phyloP scores from a whole-genome alignment of 1,140 invertebrate genomes.

The Magallana gigas region DNA sequence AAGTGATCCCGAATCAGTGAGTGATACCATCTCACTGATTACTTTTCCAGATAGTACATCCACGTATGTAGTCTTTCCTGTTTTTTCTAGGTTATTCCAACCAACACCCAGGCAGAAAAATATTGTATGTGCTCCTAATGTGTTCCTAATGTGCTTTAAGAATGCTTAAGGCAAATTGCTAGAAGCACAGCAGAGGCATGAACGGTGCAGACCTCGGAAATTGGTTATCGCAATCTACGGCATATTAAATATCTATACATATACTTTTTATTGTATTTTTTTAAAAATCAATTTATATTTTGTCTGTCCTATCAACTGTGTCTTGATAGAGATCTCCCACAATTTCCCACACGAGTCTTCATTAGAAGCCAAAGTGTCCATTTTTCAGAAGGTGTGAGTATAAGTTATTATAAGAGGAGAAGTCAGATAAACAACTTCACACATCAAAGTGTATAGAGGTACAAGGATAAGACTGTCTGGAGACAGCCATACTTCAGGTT shows the following conservation, averaged over 20 bases:
- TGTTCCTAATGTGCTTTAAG: too few relatives aligned
- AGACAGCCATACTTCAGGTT: background rate
- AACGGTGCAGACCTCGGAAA: background rate
- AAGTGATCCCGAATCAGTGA: background rate
- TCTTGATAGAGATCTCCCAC: too few relatives aligned
- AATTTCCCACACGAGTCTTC: background rate
- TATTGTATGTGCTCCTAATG: background rate
- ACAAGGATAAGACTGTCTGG: background rate
- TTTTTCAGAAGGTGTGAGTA: background rate
- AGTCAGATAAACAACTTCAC: constrained; percentile 20
- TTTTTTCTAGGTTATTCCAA: constrained; percentile 16
- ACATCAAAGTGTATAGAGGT: constrained; percentile 13
- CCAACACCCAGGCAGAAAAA: constrained; percentile 7
- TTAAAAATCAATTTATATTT: too few relatives aligned
- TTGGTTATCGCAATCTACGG: constrained; percentile 22
- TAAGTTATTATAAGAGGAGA: background rate
- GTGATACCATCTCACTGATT: constrained; percentile 3
- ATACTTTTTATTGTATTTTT: too few relatives aligned
- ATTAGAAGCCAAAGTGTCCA: background rate
- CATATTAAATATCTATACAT: background rate
- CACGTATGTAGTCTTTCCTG: background rate
- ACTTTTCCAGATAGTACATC: constrained; percentile 36
- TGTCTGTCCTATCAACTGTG: too few relatives aligned
- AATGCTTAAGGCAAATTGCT: background rate
- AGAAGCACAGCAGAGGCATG: background rate